phyloP scores from a whole-genome alignment of 1,140 invertebrate species.

The Leptopilina boulardi region DNA sequence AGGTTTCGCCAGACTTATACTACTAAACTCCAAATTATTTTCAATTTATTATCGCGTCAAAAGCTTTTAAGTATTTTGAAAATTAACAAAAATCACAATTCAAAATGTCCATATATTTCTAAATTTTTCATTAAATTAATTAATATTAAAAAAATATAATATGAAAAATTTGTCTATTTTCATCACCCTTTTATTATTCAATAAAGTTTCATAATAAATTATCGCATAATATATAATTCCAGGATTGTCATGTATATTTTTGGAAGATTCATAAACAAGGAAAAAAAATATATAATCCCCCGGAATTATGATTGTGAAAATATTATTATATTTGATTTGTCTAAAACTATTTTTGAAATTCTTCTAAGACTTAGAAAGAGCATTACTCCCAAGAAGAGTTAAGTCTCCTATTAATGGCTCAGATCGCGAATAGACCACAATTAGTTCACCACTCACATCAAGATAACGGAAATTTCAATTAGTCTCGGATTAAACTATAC shows the following conservation, averaged over 20 bases:
- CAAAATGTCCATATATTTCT: too few species aligned
- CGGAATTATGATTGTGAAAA: neutral
- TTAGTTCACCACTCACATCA: conserved; percentile 27
- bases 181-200: too few species aligned
- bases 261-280: too few species aligned
- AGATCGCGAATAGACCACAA: conserved; percentile 23
- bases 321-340: neutral
- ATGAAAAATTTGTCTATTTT: too few species aligned
- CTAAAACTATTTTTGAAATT: neutral
- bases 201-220: too few species aligned
- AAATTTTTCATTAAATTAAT: too few species aligned
- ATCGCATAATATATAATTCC: too few species aligned
- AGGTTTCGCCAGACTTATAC: neutral
- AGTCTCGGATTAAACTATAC: conserved; percentile 21
- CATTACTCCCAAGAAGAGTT: conserved; percentile 19
- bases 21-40: neutral
- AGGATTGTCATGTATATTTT: too few species aligned
- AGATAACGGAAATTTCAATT: conserved; percentile 33
- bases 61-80: neutral
- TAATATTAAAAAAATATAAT: too few species aligned
- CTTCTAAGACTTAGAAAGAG: neutral
- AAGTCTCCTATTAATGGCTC: conserved; percentile 22
- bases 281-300: too few species aligned
- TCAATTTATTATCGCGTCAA: neutral
- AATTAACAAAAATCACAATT: neutral